These are phyloP conservation scores for Antheraea mylitta DNA, from an alignment of 1,140 invertebrate genomes.

Conservation along the genomic window DNA sequence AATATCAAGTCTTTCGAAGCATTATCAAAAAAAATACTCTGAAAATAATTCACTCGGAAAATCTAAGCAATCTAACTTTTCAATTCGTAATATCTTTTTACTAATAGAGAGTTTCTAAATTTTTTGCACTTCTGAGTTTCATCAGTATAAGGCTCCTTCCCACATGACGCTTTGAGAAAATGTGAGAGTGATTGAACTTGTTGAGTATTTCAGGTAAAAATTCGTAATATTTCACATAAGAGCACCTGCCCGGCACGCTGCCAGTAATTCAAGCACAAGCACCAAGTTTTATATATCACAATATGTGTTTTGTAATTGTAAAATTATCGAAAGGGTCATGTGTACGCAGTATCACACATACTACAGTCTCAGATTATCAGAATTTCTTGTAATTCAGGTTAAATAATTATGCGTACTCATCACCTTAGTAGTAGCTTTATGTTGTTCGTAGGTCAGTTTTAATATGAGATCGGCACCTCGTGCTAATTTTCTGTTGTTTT, in stretches of 20 bases:
- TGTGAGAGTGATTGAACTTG: conserved; percentile 48
- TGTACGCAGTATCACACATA: conserved; percentile 40
- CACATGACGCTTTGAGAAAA: conserved; percentile 35
- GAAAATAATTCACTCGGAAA: conserved; percentile 6
- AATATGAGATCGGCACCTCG: conserved; percentile 45
- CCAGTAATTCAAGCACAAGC: conserved; percentile 76
- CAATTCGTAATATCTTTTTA: background rate
- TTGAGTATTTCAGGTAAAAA: conserved; percentile 68
- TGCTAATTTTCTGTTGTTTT: conserved; percentile 30
- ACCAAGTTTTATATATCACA: conserved; percentile 76
- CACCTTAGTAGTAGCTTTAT: conserved; percentile 74
- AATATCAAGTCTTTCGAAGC: conserved; percentile 6
- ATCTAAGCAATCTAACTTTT: conserved; percentile 9
- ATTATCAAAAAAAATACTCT: conserved; percentile 7
- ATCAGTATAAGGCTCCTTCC: conserved; percentile 31
- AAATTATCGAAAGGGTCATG: conserved; percentile 62
- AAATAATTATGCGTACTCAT: conserved; percentile 49
- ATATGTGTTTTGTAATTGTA: conserved; percentile 74
- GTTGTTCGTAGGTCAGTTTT: conserved; percentile 67
- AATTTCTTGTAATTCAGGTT: conserved; percentile 18
- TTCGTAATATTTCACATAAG: conserved; percentile 73
- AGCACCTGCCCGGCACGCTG: conserved; percentile 77
- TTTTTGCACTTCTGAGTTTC: background rate
- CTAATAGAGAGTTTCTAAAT: background rate
- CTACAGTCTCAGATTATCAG: background rate